Base-by-base conservation (phyloP, 2,113 vertebrate genomes). In the Vidua macroura region DNA sequence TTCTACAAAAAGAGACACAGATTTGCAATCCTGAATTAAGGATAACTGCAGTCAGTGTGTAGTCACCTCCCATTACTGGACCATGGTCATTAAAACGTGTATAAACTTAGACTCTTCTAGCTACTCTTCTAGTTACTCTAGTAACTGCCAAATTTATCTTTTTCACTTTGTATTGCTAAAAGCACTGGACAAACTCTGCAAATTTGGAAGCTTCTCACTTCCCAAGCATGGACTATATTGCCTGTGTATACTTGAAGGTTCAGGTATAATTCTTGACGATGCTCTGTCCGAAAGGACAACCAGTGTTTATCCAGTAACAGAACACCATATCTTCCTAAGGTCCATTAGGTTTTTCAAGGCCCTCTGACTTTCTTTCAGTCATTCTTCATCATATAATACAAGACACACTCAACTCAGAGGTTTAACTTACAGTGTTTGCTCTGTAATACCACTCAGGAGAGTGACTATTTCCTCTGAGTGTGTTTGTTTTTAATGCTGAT, bases 11-110 rank as follows among this genome's bases (percentile, higher is more conserved):
- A 79, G 20, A 78, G 13, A 55, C 21, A 39, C 20, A 63, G n/a
- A 30, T 68, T 17, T 76, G 27, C 58, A 79, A 66, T 51, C 35
- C 62, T 72, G 44, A 70, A 72, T 79, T 43, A 75, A 25, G 14
- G 20, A 23, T 48, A 20, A 35, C 55, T 74, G 63, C 31, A 60
- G 7, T 25, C 27, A 21, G 23, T 37, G 49, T 20, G 11, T 30
- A 67, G 7, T 67, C 2, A 1, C 28, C 17, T 78, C 48, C 15
- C 20, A 28, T 83, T 83, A 44, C 24, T 30, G 39, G 51, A 66
- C 70, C 28, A 28, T 4, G 7, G 13, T 33, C 0, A 0, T 75
- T 75, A 64, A 64, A 51, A 35, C 8, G 14, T 23, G 33, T 75
- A 63, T 68, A 63, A 88, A 69, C 22, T 52, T n/a, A 48, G 25